Conservation (phyloP, 2,888 invertebrate genomes). For the Ernsta delagoae region DNA sequence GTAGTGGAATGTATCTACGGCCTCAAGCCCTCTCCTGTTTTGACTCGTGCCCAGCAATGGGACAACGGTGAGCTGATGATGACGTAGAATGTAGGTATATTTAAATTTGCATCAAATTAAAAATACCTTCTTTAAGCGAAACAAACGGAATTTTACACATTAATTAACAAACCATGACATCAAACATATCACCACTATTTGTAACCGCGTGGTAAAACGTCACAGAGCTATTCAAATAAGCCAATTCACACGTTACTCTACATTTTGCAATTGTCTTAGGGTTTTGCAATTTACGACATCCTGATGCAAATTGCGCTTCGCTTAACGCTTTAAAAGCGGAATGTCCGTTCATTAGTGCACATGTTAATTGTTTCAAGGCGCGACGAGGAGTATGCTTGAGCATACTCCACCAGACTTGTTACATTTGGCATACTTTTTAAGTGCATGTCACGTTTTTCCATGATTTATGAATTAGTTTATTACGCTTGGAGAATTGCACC, state of each 20-base stretch:
- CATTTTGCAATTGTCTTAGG: slow-evolving; percentile 29
- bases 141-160: neutral
- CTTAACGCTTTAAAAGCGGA: slow-evolving; percentile 21
- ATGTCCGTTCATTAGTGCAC: slow-evolving; percentile 34
- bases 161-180: neutral
- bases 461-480: neutral
- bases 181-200: neutral
- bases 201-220: slow-evolving; percentile 12
- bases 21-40: no score
- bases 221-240: slow-evolving; percentile 6
- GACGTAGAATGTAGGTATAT: no score
- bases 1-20: no score
- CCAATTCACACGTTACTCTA: slow-evolving; percentile 30
- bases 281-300: slow-evolving; percentile 31
- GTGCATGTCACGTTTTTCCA: slow-evolving; percentile 2
- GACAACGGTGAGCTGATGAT: no score
- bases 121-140: neutral
- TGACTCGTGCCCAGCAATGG: no score
- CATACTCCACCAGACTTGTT: slow-evolving; percentile 12
- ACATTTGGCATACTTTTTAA: slow-evolving; percentile 24
- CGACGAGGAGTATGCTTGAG: slow-evolving; percentile 11
- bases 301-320: slow-evolving; percentile 34
- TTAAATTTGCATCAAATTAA: no score
- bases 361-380: slow-evolving; percentile 34
- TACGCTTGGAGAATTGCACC: neutral